Evolutionary conservation across 1,140 invertebrate genomes (phyloP).

Genomic region (Muscidifurax raptorellus): DNA sequence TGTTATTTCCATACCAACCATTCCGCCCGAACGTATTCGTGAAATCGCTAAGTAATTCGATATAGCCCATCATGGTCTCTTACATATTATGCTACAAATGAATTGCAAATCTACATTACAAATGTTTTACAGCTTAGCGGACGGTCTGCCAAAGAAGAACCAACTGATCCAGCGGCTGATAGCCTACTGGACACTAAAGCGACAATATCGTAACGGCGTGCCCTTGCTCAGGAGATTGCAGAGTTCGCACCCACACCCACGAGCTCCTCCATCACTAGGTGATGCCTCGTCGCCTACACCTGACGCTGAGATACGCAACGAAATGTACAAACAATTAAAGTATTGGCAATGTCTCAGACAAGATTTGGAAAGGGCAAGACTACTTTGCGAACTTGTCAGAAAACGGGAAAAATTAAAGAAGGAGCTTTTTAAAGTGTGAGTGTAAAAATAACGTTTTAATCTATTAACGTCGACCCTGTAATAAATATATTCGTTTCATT

Average conservation of each 20-base stretch:
- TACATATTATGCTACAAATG: neutral
- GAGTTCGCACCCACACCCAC: conserved; percentile 80
- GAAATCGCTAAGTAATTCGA: conserved; percentile 83
- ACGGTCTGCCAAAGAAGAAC: conserved; percentile 83
- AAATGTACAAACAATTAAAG: conserved; percentile 91
- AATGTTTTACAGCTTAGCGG: conserved; percentile 66
- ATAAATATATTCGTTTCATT: neutral
- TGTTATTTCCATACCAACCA: conserved; percentile 94
- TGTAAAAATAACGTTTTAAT: neutral
- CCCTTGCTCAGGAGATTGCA: conserved; percentile 92
- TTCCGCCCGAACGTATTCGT: conserved; percentile 91
- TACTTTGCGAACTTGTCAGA: conserved; percentile 94
- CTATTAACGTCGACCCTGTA: neutral
- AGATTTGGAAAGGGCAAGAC: conserved; percentile 93
- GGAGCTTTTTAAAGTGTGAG: conserved; percentile 85
- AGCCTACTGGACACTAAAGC: conserved; percentile 95
- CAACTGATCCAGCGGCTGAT: conserved; percentile 92
- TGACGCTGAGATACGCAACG: conserved; percentile 76
- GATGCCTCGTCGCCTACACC: conserved; percentile 71
- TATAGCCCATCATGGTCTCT: neutral
- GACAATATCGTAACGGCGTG: conserved; percentile 97
- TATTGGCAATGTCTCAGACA: conserved; percentile 97
- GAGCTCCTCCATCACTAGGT: conserved; percentile 71
- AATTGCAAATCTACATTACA: neutral
- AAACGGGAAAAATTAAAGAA: conserved; percentile 97